phyloP scores from a whole-genome alignment of 2,797 vertebrate species.

The Pipistrellus kuhlii region DNA sequence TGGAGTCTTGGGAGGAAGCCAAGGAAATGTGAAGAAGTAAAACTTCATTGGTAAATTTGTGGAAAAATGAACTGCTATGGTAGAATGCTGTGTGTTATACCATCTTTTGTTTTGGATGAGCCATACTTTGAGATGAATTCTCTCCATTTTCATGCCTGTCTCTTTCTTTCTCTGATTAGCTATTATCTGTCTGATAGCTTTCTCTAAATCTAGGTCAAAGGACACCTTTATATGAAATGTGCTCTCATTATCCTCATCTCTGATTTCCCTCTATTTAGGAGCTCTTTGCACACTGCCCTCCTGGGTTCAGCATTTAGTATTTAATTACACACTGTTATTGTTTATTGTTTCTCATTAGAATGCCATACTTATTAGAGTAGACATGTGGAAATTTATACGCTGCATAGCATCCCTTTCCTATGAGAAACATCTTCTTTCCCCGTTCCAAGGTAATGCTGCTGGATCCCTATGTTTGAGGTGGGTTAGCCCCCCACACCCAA shows the following conservation, averaged over 20 bases:
- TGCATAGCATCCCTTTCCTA: neutral
- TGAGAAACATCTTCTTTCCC: neutral
- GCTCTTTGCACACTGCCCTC: neutral
- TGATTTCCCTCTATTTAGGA: neutral
- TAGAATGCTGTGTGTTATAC: neutral
- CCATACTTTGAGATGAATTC: neutral
- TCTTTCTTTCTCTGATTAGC: neutral
- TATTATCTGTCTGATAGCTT: neutral
- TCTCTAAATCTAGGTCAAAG: slow-evolving; percentile 28
- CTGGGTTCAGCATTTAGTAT: neutral
- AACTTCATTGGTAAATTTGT: neutral
- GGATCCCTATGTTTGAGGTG: neutral
- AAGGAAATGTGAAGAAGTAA: neutral
- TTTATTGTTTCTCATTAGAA: neutral
- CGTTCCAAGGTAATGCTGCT: neutral
- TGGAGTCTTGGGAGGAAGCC: neutral
- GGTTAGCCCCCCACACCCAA: neutral
- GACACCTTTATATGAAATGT: neutral
- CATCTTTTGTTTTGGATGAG: neutral
- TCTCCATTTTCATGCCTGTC: neutral
- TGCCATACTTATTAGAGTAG: neutral
- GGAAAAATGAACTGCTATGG: neutral
- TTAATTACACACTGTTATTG: neutral
- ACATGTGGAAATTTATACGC: neutral
- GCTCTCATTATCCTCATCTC: neutral